Percentiles rank a stretch among this genome's conserved stretches.
Conservation (phyloP, 64 coral and sea anemone genomes). For the Hydrozoanthus tunicans region DNA sequence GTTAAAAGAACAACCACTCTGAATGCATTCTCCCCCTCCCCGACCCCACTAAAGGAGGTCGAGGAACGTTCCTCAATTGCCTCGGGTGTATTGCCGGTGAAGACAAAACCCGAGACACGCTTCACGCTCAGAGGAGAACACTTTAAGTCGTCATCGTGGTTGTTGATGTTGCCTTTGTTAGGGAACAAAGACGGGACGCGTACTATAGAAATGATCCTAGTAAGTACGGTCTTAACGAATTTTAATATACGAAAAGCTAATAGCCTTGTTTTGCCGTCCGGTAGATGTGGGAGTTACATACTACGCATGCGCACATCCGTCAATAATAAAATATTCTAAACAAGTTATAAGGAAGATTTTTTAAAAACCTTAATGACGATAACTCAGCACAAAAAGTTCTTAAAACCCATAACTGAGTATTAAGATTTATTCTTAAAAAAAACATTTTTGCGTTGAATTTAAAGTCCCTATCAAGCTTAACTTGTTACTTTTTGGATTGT, state of each 20-base stretch:
- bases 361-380: neutral
- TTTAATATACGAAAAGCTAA: rapidly evolving
- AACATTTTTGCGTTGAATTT: too few relatives aligned
- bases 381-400: neutral
- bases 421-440: too few relatives aligned
- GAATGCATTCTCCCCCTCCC: conserved; percentile 54
- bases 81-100: conserved; percentile 29
- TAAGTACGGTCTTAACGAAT: conserved; percentile 19
- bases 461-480: too few relatives aligned
- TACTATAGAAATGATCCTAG: conserved; percentile 26
- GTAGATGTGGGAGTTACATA: conserved; percentile 22
- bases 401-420: too few relatives aligned
- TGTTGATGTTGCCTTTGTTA: conserved; percentile 20
- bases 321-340: too few relatives aligned
- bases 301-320: conserved; percentile 2
- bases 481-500: too few relatives aligned
- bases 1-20: neutral
- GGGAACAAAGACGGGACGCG: conserved; percentile 33
- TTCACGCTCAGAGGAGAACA: conserved; percentile 47
- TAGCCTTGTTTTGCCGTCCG: neutral
- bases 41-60: conserved; percentile 21
- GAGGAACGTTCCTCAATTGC: conserved; percentile 60
- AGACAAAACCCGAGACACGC: conserved; percentile 49
- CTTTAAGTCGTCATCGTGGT: conserved; percentile 42
- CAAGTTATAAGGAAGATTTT: neutral